phyloP scores from a whole-genome alignment of 2,113 vertebrate genomes.

The Heterotis niloticus region DNA sequence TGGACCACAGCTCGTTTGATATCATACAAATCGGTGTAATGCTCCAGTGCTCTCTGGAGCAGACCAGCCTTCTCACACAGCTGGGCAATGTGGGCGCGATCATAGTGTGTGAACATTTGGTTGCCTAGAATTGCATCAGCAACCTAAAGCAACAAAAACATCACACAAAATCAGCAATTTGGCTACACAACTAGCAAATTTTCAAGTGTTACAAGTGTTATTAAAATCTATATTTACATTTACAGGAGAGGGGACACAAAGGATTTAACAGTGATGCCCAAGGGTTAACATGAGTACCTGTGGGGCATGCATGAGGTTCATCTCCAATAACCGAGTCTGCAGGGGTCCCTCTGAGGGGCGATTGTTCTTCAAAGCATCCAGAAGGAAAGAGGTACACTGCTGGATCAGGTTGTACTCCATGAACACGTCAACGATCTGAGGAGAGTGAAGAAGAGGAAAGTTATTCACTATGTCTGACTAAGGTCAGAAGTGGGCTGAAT shows the following conservation, averaged over 20 bases:
- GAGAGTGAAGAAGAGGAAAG: conserved; percentile 24
- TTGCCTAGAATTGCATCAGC: conserved; percentile 97
- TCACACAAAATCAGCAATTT: not conserved
- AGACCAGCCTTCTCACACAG: conserved; percentile 97
- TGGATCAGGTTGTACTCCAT: conserved; percentile 99
- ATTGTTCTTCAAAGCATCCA: conserved; percentile 97
- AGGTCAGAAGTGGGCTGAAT: not conserved
- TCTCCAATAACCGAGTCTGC: conserved; percentile 94
- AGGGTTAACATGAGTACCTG: conserved; percentile 67
- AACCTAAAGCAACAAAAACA: conserved; percentile 65
- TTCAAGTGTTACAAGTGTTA: too few relatives aligned
- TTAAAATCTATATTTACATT: not conserved
- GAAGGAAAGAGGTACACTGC: conserved; percentile 94
- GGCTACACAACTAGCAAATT: too few relatives aligned
- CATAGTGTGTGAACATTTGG: conserved; percentile 99
- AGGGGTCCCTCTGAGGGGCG: conserved; percentile 92
- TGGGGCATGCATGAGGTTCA: conserved; percentile 97
- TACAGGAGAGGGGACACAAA: not conserved
- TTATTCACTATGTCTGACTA: not conserved
- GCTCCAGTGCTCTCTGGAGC: conserved; percentile 92
- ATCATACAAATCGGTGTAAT: conserved; percentile 95
- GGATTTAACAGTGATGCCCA: not conserved
- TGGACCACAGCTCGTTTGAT: conserved; percentile 96
- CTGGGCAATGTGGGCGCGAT: conserved; percentile 94
- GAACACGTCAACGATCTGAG: conserved; percentile 95